phyloP scores from a whole-genome alignment of 2,888 invertebrate genomes.

The Parasteatoda lunata region DNA sequence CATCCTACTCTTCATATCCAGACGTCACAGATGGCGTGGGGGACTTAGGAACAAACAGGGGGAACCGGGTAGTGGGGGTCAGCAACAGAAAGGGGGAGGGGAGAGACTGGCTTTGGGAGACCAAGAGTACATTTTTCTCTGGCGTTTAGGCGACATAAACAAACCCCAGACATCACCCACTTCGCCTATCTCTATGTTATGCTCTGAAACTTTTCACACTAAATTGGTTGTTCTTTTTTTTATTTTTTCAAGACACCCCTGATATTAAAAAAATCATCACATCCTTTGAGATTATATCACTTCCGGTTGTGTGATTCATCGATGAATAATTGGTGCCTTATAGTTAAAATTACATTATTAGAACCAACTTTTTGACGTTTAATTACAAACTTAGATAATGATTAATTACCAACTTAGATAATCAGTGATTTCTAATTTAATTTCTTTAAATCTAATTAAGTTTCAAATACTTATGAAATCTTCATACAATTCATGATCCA shows the following conservation, averaged over 20 bases:
- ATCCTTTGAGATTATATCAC: too few relatives aligned
- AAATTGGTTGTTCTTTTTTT: background rate
- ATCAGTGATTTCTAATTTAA: too few relatives aligned
- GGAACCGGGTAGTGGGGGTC: background rate
- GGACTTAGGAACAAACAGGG: constrained; percentile 5
- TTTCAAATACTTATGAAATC: too few relatives aligned
- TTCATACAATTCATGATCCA: too few relatives aligned
- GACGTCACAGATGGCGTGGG: constrained; percentile 24
- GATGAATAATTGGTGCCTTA: too few relatives aligned
- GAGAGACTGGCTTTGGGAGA: background rate
- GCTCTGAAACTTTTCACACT: background rate
- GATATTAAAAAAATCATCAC: too few relatives aligned
- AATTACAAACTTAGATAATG: too few relatives aligned
- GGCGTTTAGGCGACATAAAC: background rate
- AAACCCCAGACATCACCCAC: constrained; percentile 16
- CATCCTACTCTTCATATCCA: background rate
- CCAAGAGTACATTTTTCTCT: constrained; percentile 11
- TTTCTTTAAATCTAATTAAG: too few relatives aligned
- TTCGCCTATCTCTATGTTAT: background rate
- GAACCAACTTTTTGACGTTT: too few relatives aligned
- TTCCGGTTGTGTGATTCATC: too few relatives aligned
- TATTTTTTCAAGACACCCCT: background rate
- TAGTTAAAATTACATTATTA: too few relatives aligned
- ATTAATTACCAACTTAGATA: too few relatives aligned
- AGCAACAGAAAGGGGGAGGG: background rate